These are phyloP conservation scores for Thecocarcelia acutangulata DNA, from an alignment of 2,888 invertebrate genomes.

Conservation along the genomic window DNA sequence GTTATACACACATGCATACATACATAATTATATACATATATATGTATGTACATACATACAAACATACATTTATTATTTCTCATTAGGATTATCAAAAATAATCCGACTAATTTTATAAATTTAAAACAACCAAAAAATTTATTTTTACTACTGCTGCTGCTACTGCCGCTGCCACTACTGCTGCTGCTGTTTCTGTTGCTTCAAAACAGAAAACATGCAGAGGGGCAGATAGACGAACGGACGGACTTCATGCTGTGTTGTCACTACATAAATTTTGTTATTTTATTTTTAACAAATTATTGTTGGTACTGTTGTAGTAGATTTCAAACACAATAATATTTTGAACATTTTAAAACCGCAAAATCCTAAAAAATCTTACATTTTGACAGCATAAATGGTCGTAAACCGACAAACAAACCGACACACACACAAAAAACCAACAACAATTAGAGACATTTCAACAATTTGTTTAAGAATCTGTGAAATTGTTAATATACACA, in stretches of 20 bases:
- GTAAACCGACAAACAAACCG: constrained; percentile 24
- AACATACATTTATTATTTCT: not conserved
- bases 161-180: not conserved
- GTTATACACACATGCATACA: no score
- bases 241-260: constrained; percentile 52
- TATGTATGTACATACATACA: no score
- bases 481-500: constrained; percentile 67
- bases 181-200: not conserved
- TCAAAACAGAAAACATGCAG: not conserved
- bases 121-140: not conserved
- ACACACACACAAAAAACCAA: constrained; percentile 11
- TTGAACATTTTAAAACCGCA: constrained; percentile 45
- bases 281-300: constrained; percentile 15
- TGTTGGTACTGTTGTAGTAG: constrained; percentile 32
- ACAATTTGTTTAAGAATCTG: constrained; percentile 67
- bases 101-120: constrained; percentile 8
- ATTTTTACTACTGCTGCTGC: not conserved
- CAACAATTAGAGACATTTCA: constrained; percentile 46
- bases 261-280: constrained; percentile 44
- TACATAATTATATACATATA: no score
- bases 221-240: not conserved
- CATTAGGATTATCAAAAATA: constrained; percentile 16
- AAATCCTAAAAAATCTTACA: constrained; percentile 43
- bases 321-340: constrained; percentile 45
- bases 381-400: constrained; percentile 52